A percentile compares a stretch with the other conserved stretches of the same genome.
Conservation (phyloP, 2,113 vertebrate species). For the Macrotus californicus region DNA sequence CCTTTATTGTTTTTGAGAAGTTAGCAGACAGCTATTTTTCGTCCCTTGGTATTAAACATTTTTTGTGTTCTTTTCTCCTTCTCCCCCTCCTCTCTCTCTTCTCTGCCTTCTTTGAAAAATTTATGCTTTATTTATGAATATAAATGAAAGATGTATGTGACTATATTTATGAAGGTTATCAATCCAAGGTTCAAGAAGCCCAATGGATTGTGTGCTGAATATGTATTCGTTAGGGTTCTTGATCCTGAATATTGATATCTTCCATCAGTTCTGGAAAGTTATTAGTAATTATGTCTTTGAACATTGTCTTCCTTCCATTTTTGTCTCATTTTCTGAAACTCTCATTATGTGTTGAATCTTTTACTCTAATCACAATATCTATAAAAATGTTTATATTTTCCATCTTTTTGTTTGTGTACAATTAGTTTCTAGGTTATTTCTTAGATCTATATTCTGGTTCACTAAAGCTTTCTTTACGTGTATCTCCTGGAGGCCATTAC, state of each 20-base stretch:
- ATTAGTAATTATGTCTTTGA: background rate
- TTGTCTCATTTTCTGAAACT: background rate
- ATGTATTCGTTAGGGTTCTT: background rate
- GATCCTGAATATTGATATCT: background rate
- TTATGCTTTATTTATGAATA: background rate
- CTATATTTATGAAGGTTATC: background rate
- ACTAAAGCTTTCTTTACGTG: background rate
- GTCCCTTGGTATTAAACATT: background rate
- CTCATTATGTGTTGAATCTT: background rate
- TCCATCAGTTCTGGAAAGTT: background rate
- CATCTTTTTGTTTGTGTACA: background rate
- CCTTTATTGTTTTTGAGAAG: background rate
- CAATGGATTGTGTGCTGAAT: background rate
- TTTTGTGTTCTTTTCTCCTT: background rate
- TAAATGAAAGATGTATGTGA: background rate
- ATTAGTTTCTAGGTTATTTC: background rate
- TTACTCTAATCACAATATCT: background rate
- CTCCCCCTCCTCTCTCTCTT: background rate
- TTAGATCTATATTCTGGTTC: background rate
- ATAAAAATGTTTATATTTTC: background rate
- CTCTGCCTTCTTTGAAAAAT: background rate
- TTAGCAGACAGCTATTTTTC: background rate
- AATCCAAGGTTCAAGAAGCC: background rate
- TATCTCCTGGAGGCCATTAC: background rate
- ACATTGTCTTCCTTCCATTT: background rate